phyloP scores from a whole-genome alignment of 1,140 invertebrate species.

The Lordiphosa collinella region DNA sequence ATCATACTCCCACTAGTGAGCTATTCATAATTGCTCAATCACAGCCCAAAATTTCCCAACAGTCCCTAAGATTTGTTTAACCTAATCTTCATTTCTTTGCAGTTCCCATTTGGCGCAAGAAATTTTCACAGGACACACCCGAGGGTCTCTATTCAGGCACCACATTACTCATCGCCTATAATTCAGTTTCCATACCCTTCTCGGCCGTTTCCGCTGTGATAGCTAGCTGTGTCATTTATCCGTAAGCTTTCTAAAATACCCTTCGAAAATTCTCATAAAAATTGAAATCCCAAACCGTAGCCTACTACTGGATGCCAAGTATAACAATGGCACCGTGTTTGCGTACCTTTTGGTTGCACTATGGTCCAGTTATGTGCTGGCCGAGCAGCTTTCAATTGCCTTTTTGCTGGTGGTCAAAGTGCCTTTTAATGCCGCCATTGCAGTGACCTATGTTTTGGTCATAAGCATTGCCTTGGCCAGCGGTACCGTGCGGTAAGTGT shows the following conservation, averaged over 20 bases:
- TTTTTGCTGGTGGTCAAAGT: conserved; percentile 90
- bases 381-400: conserved; percentile 91
- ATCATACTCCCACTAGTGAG: too few relatives aligned
- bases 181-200: conserved; percentile 89
- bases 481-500: conserved; percentile 87
- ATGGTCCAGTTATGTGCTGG: conserved; percentile 89
- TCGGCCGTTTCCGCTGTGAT: conserved; percentile 86
- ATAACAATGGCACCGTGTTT: conserved; percentile 60
- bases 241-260: conserved; percentile 81
- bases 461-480: conserved; percentile 88
- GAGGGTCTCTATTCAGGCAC: conserved; percentile 93
- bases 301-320: conserved; percentile 60
- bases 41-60: too few relatives aligned
- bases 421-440: conserved; percentile 86
- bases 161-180: conserved; percentile 89
- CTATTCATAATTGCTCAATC: too few relatives aligned
- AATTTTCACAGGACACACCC: conserved; percentile 93
- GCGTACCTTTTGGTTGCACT: conserved; percentile 84
- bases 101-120: conserved; percentile 91
- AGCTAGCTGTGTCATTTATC: conserved; percentile 86
- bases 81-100: conserved; percentile 21
- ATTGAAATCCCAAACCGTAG: conserved; percentile 20
- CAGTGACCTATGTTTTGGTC: conserved; percentile 87
- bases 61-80: neutral
- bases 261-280: too few relatives aligned